Evolutionary conservation across 2,797 vertebrate species (phyloP).

Genomic region (Squalus acanthias): DNA sequence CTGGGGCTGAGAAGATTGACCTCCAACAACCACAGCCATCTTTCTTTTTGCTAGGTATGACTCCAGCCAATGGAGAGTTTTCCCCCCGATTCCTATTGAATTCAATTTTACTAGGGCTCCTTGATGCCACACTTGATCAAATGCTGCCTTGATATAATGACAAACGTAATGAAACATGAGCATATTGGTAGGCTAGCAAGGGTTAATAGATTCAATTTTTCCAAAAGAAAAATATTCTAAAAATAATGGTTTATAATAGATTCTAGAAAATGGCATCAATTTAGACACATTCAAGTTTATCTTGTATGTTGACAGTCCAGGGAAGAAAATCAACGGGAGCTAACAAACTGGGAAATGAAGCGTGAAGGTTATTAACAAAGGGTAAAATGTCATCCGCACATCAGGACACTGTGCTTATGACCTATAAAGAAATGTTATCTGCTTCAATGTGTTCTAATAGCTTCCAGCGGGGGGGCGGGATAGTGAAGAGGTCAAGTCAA

Average conservation of each 20-base stretch:
- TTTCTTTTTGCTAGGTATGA: no score
- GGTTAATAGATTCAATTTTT: neutral
- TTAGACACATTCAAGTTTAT: neutral
- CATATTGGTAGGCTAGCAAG: neutral
- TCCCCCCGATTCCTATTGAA: no score
- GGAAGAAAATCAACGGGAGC: neutral
- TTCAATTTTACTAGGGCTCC: no score
- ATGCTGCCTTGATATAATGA: neutral
- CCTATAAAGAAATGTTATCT: neutral
- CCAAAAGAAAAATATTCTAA: neutral
- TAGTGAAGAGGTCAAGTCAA: neutral
- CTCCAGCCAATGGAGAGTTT: no score
- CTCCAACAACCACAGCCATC: no score
- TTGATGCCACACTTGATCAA: no score
- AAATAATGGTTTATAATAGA: neutral
- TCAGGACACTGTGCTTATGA: neutral
- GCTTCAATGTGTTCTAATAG: neutral
- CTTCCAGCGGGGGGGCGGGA: neutral
- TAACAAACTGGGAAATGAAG: neutral
- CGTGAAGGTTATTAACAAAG: neutral
- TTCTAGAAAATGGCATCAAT: neutral
- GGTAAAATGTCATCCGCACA: neutral
- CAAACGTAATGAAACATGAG: neutral
- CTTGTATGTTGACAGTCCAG: neutral
- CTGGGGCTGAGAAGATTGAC: no score